phyloP scores from a whole-genome alignment of 2,113 vertebrate species.

The Artemisiospiza belli region DNA sequence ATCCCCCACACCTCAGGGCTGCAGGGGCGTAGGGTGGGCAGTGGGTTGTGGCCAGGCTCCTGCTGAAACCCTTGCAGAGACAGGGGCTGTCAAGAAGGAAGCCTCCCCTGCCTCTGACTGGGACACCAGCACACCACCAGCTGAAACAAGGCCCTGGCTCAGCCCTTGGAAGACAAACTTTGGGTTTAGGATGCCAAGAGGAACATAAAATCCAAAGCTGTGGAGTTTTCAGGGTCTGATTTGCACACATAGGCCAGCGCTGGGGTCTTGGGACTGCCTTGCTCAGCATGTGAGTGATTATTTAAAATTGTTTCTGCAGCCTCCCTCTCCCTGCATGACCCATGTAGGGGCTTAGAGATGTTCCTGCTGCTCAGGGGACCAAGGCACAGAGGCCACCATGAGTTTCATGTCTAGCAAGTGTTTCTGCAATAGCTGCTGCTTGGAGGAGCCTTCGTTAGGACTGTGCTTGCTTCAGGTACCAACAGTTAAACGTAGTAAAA shows the following conservation, averaged over 20 bases:
- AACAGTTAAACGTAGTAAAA: background rate
- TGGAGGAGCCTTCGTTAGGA: background rate
- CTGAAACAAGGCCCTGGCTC: background rate
- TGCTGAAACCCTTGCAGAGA: background rate
- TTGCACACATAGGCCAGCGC: background rate
- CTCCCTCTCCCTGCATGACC: background rate
- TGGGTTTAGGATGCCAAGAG: background rate
- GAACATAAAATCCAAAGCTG: background rate
- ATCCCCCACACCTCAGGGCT: background rate
- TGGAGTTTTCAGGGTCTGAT: background rate
- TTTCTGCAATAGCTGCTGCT: background rate
- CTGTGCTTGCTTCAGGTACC: background rate
- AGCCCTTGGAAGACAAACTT: background rate
- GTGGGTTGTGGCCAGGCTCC: background rate
- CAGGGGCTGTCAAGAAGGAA: background rate
- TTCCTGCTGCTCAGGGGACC: background rate
- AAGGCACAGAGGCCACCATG: background rate
- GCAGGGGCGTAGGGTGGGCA: background rate
- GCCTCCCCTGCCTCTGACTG: background rate
- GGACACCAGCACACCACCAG: no score
- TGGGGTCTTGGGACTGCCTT: accelerated
- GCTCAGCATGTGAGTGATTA: background rate
- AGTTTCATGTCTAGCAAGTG: background rate
- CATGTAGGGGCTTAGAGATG: accelerated
- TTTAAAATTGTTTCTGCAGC: background rate